These are phyloP conservation scores for Apodemus speciosus DNA, from an alignment of 2,113 vertebrate species.

Conservation along the genomic window DNA sequence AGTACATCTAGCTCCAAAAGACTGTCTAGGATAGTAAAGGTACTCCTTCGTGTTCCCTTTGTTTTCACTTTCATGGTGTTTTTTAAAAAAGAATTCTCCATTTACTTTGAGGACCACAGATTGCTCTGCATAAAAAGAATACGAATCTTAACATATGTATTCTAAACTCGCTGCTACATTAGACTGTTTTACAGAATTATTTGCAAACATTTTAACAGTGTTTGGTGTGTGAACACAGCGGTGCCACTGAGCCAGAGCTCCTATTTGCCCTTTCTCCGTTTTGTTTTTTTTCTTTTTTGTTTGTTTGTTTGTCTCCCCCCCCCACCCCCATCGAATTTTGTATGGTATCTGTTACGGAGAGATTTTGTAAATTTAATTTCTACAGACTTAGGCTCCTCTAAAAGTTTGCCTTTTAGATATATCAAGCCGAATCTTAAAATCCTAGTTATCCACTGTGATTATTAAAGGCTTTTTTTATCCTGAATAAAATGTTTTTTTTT, in stretches of 20 bases:
- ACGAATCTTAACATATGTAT: neutral
- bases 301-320: no score
- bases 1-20: neutral
- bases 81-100: neutral
- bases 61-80: neutral
- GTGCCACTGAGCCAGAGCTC: neutral
- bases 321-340: neutral
- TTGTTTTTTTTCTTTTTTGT: no score
- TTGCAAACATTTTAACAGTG: neutral
- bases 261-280: neutral
- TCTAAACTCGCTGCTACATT: neutral
- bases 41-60: neutral
- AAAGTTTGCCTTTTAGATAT: neutral
- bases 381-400: neutral
- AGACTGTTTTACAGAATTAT: neutral
- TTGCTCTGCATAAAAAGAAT: neutral
- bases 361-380: neutral
- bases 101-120: neutral
- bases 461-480: neutral
- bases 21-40: neutral
- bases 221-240: neutral
- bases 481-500: neutral
- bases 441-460: neutral
- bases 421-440: neutral
- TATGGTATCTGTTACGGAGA: neutral